Evolutionary conservation across 2,888 invertebrate species (phyloP).

Genomic region (Tryphoninae sp.): DNA sequence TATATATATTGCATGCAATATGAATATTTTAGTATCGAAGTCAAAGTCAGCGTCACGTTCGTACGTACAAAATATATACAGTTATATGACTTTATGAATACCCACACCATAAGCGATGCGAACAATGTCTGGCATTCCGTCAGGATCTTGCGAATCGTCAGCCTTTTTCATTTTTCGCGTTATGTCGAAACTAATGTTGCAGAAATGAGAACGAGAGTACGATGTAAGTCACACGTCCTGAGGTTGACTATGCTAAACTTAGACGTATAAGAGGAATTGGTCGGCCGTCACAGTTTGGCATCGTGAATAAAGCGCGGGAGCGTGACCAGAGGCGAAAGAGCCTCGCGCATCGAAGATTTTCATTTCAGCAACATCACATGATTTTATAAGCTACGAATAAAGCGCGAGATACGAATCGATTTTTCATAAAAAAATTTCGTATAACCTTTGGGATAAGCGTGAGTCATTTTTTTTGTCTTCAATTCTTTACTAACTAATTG

Average conservation of each 20-base stretch:
- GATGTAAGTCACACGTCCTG: neutral
- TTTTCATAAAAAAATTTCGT: neutral
- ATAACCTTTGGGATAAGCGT: neutral
- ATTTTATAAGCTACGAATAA: too few relatives aligned
- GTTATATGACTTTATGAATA: slow-evolving; percentile 61
- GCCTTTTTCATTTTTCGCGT: slow-evolving; percentile 45
- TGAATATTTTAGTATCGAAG: slow-evolving; percentile 14
- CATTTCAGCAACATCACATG: too few relatives aligned
- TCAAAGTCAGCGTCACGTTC: slow-evolving; percentile 1
- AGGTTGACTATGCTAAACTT: slow-evolving; percentile 31
- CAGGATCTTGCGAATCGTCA: slow-evolving; percentile 15
- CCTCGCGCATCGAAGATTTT: neutral
- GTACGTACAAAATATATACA: neutral
- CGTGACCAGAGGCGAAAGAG: slow-evolving; percentile 8
- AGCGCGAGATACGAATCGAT: slow-evolving; percentile 34
- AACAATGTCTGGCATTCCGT: slow-evolving; percentile 68
- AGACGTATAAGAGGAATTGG: slow-evolving; percentile 36
- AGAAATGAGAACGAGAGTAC: slow-evolving; percentile 1
- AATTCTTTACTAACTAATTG: neutral
- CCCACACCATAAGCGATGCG: slow-evolving; percentile 75
- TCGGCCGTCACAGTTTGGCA: slow-evolving; percentile 39
- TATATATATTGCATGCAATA: neutral
- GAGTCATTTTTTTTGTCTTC: neutral
- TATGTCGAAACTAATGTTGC: neutral
- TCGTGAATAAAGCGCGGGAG: neutral